phyloP scores from a whole-genome alignment of 2,797 vertebrate genomes.

The Zenarchopterus dispar region DNA sequence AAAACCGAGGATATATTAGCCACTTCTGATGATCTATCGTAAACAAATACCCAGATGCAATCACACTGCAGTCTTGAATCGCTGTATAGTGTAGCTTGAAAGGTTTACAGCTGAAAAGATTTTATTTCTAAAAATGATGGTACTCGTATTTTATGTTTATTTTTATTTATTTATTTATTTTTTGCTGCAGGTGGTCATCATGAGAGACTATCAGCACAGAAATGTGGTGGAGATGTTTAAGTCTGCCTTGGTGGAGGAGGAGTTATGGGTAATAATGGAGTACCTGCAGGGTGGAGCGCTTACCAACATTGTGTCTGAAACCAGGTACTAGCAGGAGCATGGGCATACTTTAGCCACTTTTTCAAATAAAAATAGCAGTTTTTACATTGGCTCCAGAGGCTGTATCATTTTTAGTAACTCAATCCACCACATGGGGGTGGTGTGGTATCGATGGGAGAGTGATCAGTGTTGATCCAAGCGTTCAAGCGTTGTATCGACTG shows the following conservation, averaged over 20 bases:
- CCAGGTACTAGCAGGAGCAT: conserved; percentile 83
- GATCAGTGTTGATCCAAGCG: conserved; percentile 10
- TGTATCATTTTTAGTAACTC: conserved; percentile 46
- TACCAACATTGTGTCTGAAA: conserved; percentile 97
- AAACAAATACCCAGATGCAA: background rate
- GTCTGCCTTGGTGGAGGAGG: conserved; percentile 96
- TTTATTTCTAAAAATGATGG: no score
- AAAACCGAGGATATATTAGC: no score
- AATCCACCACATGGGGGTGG: conserved; percentile 77
- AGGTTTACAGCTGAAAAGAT: background rate
- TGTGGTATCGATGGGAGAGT: conserved; percentile 58
- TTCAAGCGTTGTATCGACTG: background rate
- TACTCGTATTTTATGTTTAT: no score
- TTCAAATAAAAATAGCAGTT: no score
- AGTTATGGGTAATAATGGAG: conserved; percentile 99
- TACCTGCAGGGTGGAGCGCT: conserved; percentile 98
- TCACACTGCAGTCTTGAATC: background rate
- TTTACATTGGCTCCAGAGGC: conserved; percentile 13
- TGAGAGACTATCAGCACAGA: conserved; percentile 98
- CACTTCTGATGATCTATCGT: background rate
- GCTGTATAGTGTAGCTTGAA: background rate
- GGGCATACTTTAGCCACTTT: background rate
- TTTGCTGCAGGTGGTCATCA: conserved; percentile 92
- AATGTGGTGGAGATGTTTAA: conserved; percentile 99
- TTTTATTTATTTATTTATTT: conserved; percentile 5